A percentile compares a stretch with the other conserved stretches of the same genome.
phyloP scores from a whole-genome alignment of 35 echinoderm and acorn worm species.

The Eucidaris tribuloides region DNA sequence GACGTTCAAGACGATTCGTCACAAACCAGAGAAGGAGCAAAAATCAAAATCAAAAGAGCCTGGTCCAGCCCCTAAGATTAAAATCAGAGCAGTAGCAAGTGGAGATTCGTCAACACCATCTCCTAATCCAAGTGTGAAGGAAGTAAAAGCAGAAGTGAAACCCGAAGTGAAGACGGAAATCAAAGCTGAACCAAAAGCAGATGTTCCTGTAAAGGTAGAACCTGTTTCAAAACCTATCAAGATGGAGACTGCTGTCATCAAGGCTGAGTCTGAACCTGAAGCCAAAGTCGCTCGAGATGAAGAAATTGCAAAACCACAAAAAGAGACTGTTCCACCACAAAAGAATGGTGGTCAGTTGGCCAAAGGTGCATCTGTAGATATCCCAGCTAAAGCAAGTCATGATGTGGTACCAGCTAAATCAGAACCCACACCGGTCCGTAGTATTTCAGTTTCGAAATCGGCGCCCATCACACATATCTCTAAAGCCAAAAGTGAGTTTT shows the following conservation, averaged over 20 bases:
- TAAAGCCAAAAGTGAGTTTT: neutral
- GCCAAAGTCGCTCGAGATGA: neutral
- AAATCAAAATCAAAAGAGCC: slow-evolving; percentile 61
- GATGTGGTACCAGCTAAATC: neutral
- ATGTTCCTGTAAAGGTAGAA: neutral
- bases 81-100: slow-evolving; percentile 61
- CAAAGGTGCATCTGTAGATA: slow-evolving; percentile 19
- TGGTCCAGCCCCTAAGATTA: slow-evolving; percentile 49
- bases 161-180: slow-evolving; percentile 9
- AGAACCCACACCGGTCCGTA: neutral
- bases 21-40: slow-evolving; percentile 28
- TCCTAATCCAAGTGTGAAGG: neutral
- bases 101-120: slow-evolving; percentile 4
- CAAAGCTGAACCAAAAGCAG: neutral
- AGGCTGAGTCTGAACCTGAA: slow-evolving; percentile 8
- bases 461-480: neutral
- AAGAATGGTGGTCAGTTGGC: neutral
- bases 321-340: neutral
- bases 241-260: neutral
- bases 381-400: slow-evolving; percentile 15
- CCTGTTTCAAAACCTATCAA: neutral
- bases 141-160: slow-evolving; percentile 16
- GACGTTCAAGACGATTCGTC: slow-evolving; percentile 54
- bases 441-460: neutral
- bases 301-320: slow-evolving; percentile 6